phyloP scores from a whole-genome alignment of 1,140 invertebrate species.

The Drosophila baimaii region DNA sequence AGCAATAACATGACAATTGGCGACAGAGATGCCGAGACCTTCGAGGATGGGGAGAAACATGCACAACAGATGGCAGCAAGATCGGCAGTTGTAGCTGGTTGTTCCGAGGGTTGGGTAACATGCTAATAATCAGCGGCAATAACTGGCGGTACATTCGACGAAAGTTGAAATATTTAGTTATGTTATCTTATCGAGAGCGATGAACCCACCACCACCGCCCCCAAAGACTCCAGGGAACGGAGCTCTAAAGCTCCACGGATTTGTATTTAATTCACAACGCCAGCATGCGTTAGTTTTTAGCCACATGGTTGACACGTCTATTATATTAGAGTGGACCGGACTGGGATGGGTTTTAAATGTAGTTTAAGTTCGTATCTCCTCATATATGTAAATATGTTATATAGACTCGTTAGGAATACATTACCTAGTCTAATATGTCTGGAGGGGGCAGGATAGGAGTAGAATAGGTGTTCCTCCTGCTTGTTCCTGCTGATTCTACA shows the following conservation, averaged over 20 bases:
- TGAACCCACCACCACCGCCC: constrained; percentile 18
- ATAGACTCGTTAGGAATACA: too few relatives aligned
- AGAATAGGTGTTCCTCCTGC: background rate
- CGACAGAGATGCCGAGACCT: constrained; percentile 7
- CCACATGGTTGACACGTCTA: constrained; percentile 10
- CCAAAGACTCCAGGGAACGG: background rate
- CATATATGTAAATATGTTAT: background rate
- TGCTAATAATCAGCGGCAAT: constrained; percentile 33
- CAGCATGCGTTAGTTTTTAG: constrained; percentile 1
- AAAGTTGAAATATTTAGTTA: constrained; percentile 9
- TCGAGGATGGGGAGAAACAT: background rate
- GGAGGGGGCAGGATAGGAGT: background rate
- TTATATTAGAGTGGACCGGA: background rate
- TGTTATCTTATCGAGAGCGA: constrained; percentile 40
- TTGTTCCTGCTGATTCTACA: background rate
- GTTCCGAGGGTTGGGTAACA: constrained; percentile 15
- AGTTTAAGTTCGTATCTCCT: background rate
- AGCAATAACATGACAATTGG: constrained; percentile 5
- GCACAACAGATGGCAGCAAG: constrained; percentile 4
- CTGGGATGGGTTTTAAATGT: too few relatives aligned
- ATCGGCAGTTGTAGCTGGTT: background rate
- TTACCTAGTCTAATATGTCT: too few relatives aligned
- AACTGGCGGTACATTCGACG: background rate
- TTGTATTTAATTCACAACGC: constrained; percentile 7
- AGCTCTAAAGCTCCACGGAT: constrained; percentile 3